Evolutionary conservation across 2,113 vertebrate species (phyloP).

Genomic region (Atractosteus spatula): DNA sequence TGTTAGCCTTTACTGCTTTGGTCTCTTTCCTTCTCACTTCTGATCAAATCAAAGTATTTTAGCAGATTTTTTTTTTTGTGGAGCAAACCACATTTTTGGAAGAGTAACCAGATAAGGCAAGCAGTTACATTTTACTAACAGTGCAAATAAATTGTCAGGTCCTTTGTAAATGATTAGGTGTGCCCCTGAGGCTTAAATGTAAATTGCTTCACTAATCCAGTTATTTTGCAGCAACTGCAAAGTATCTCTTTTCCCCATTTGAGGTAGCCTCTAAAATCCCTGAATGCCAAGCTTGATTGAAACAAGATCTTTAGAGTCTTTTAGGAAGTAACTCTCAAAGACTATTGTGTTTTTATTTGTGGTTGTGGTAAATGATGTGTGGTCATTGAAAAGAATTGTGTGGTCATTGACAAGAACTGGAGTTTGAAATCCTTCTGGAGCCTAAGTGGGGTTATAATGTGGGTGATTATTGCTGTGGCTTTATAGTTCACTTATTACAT

Average conservation of each 20-base stretch:
- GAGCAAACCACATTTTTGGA: constrained; percentile 1
- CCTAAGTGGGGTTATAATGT: constrained; percentile 23
- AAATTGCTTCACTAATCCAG: background rate
- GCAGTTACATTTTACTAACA: background rate
- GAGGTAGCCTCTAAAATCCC: constrained; percentile 37
- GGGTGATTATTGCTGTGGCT: constrained; percentile 24
- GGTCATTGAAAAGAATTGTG: constrained; percentile 37
- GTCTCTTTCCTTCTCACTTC: background rate
- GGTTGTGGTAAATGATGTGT: constrained; percentile 38
- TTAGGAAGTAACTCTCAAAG: background rate
- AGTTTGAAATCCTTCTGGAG: constrained; percentile 18
- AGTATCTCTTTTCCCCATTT: constrained; percentile 15
- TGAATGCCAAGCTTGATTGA: background rate
- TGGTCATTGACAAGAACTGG: constrained; percentile 37
- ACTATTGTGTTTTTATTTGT: constrained; percentile 36
- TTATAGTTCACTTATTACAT: constrained; percentile 17
- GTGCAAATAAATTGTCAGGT: background rate
- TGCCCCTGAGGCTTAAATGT: background rate
- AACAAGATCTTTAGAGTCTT: background rate
- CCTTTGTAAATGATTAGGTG: background rate
- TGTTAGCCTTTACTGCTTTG: background rate
- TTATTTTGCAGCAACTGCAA: background rate
- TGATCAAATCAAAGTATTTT: too few species aligned
- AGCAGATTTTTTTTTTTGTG: background rate
- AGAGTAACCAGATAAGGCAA: background rate